A percentile compares a stretch with the other conserved stretches of the same genome.
These are phyloP conservation scores for Homarus americanus DNA, from an alignment of 1,140 invertebrate species.

Conservation along the genomic window DNA sequence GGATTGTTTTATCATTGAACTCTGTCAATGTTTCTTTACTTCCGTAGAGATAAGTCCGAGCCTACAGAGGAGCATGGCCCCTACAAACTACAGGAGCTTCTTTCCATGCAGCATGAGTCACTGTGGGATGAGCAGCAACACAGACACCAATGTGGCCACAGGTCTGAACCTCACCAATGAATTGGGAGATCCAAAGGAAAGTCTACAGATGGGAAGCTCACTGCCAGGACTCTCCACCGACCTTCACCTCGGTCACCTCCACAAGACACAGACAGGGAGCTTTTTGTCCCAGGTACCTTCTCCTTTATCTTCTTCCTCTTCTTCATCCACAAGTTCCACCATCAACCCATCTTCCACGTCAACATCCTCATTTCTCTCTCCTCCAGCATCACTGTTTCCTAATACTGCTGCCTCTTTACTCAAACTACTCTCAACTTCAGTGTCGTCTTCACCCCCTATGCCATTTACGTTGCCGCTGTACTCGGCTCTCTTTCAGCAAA, in stretches of 20 bases:
- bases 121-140: not conserved
- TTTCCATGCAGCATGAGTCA: not conserved
- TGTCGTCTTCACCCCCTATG: not conserved
- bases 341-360: not conserved
- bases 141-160: not conserved
- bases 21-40: not conserved
- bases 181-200: not conserved
- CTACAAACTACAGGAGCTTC: not conserved
- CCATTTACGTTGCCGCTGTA: not conserved
- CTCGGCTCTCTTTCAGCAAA: conserved; percentile 2
- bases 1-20: no score
- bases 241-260: not conserved
- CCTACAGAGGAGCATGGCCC: not conserved
- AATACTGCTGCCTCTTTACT: not conserved
- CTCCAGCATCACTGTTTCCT: not conserved
- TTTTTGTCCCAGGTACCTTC: not conserved
- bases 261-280: not conserved
- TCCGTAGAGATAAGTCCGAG: not conserved
- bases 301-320: not conserved
- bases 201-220: not conserved
- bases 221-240: not conserved
- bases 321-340: not conserved
- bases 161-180: not conserved
- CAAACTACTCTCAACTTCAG: not conserved
- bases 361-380: not conserved